Percentiles rank a stretch among this genome's conserved stretches.
phyloP scores from a whole-genome alignment of 2,797 vertebrate genomes.

The Acanthurus leucopareius region DNA sequence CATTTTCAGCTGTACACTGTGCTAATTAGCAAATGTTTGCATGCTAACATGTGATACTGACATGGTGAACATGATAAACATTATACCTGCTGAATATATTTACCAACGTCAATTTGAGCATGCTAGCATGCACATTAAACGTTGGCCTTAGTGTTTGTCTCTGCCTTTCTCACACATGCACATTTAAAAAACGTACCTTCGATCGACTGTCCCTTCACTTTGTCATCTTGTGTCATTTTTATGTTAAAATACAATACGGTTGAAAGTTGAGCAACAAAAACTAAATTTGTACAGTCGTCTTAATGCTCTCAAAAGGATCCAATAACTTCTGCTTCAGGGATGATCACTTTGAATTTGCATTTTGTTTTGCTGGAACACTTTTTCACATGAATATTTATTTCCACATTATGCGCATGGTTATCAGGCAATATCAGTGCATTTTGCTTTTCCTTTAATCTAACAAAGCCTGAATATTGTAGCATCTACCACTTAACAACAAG shows the following conservation, averaged over 20 bases:
- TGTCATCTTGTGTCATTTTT: conserved; percentile 73
- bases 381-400: conserved; percentile 79
- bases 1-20: neutral
- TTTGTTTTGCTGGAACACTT: conserved; percentile 66
- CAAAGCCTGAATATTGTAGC: conserved; percentile 66
- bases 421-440: conserved; percentile 63
- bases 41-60: neutral
- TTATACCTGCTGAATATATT: neutral
- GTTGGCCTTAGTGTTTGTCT: neutral
- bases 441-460: conserved; percentile 78
- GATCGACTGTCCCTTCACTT: neutral
- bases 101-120: no score
- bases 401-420: conserved; percentile 43
- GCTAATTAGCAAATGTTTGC: neutral
- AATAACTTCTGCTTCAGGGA: conserved; percentile 46
- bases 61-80: neutral
- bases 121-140: neutral
- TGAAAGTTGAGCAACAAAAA: conserved; percentile 60
- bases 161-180: neutral
- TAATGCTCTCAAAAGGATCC: conserved; percentile 43
- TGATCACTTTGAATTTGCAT: conserved; percentile 68
- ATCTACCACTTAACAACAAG: conserved; percentile 64
- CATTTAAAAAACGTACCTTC: neutral
- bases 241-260: conserved; percentile 64
- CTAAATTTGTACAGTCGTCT: conserved; percentile 43